phyloP scores from a whole-genome alignment of 2,113 vertebrate species.

The Pollimyrus isidori region DNA sequence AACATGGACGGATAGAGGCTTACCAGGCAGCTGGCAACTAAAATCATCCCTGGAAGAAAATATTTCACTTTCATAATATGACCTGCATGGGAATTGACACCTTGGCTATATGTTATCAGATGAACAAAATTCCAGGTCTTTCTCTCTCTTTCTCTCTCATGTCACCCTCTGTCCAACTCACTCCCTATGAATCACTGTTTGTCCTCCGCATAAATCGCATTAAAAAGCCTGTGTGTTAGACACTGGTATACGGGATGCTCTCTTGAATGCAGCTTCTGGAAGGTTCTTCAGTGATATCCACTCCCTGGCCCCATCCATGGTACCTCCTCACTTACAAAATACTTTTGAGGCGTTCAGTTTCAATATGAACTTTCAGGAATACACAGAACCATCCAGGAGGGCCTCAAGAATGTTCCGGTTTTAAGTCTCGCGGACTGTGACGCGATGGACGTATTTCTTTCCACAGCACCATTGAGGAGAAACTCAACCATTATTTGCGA shows the following conservation, averaged over 20 bases:
- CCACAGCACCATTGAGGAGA: not conserved
- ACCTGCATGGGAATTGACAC: conserved; percentile 22
- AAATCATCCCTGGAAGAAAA: conserved; percentile 34
- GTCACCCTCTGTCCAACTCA: conserved; percentile 15
- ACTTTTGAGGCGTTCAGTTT: conserved; percentile 8
- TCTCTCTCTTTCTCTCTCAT: not conserved
- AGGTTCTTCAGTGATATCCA: not conserved
- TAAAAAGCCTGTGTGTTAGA: not conserved
- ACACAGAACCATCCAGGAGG: conserved; percentile 17
- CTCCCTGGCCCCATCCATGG: conserved; percentile 17
- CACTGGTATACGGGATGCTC: not conserved
- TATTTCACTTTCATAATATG: conserved; percentile 28
- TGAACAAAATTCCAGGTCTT: not conserved
- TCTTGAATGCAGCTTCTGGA: not conserved
- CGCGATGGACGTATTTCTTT: not conserved
- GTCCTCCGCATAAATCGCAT: conserved; percentile 10
- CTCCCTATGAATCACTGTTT: conserved; percentile 15
- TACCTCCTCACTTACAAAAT: conserved; percentile 14
- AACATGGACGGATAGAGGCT: conserved; percentile 26
- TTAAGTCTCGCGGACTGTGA: not conserved
- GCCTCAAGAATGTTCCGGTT: conserved; percentile 5
- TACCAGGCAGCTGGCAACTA: conserved; percentile 27
- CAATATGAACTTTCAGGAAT: conserved; percentile 11
- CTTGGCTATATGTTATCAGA: conserved; percentile 21
- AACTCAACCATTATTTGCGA: not conserved